Evolutionary conservation across 2,113 vertebrate species (phyloP), one percentile per base, ranked within the genome.

Genomic region (Trichomycterus rosablanca): DNA sequence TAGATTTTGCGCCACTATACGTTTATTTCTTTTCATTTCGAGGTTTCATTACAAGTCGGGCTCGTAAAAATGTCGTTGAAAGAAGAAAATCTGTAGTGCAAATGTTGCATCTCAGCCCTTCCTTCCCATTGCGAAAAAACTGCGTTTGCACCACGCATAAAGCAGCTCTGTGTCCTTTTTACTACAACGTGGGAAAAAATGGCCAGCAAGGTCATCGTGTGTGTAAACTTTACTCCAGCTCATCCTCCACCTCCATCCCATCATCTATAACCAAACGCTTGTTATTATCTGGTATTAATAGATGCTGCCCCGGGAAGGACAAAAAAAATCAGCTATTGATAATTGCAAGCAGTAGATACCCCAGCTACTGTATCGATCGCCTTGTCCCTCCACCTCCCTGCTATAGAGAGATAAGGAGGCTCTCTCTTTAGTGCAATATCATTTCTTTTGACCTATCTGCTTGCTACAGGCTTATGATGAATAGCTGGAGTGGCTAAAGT

Each of bases 371-470:
- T 92, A 98, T 98, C 91, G 95, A 98, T 97, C 89, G 89, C 88
- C 91, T 85, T 92, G 93, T 94, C 92, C 91, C 90, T 91, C 89
- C 89, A 92, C 91, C 94, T 92, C 93, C 91, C 94, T 97, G 95
- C 87, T 90, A 86, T 87, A 75, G 83, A 86, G 93, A 97, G 94
- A 98, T 98, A 98, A 97, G 95, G 89, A 93, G 93, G 92, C 92
- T 93, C 91, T 90, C 88, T 96, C 91, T 97, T 98, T 93, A 96
- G 91, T 95, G 94, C 94, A 93, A 97, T 97, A 97, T 98, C 92
- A 98, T 97, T 97, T 98, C 92, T 97, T 97, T 93, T 95, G 95
- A 97, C 94, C 95, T 97, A 97, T 98, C 94, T 96, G 93, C 93
- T 93, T 91, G 92, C 91, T 94, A 95, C 96, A 98, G 93, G 96